Evolutionary conservation across 2,113 vertebrate species (phyloP).

Genomic region (Pimephales promelas): DNA sequence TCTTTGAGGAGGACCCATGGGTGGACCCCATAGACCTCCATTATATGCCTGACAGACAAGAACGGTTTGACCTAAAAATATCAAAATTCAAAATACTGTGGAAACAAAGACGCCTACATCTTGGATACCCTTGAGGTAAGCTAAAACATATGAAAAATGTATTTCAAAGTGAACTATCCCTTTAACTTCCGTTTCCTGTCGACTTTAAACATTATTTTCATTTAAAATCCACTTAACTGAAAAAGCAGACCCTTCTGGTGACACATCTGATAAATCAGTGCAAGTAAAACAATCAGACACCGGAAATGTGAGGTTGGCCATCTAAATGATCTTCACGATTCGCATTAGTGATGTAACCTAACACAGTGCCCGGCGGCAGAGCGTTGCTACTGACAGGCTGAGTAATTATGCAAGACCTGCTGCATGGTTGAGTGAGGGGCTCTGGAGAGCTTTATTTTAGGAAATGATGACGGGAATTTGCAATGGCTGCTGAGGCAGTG

Average conservation of each 20-base stretch:
- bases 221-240: neutral
- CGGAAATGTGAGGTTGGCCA: constrained; percentile 29
- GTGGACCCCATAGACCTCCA: no score
- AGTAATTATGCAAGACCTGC: constrained; percentile 61
- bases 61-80: no score
- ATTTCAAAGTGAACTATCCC: no score
- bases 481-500: constrained; percentile 31
- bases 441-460: constrained; percentile 56
- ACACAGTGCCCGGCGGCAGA: constrained; percentile 26
- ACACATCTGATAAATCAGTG: neutral
- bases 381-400: constrained; percentile 50
- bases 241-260: neutral
- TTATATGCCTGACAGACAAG: no score
- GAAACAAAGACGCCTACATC: no score
- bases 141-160: no score
- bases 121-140: no score
- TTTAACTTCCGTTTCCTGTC: no score
- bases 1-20: no score
- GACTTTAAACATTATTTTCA: neutral
- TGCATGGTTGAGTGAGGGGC: constrained; percentile 48
- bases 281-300: neutral
- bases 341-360: constrained; percentile 48
- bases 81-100: no score
- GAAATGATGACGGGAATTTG: constrained; percentile 40
- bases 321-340: constrained; percentile 26